Evolutionary conservation across 2,113 vertebrate genomes (phyloP), one percentile per base, ranked within the genome.

Genomic region (Melanerpes formicivorus): DNA sequence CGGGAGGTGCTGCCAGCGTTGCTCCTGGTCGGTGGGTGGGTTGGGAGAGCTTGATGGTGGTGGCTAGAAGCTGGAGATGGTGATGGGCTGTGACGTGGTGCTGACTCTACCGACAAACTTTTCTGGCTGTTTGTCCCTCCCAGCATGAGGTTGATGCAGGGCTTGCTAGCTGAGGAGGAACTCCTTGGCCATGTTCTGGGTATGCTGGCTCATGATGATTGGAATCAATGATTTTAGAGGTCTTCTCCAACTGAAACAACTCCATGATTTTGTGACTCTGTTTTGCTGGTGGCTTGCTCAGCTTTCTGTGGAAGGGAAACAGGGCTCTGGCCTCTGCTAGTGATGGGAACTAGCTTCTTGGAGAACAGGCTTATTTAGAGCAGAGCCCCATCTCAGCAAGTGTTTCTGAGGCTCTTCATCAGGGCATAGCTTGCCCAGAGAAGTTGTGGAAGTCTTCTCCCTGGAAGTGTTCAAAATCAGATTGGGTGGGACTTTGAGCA

Each of bases 81-180:
- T 2, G 22, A 2, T 34, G n/a, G 48, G 3, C 15, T 19, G 18
- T 16, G n/a, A 44, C 7, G n/a, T 1, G 2, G 42, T 1, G 37
- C 11, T 74, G 12, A 1, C 11, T 26, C 30, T 18, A 8, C 15
- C 42, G 10, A 26, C 1, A 6, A 0, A 5, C 4, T 21, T 4
- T 10, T 34, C 2, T 9, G 22, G n/a, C 18, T 3, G 42, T 4
- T 50, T 11, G 29, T 52, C 2, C 11, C 5, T 25, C n/a, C 2
- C 7, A 19, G n/a, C 0, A 8, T 14, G 55, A 27, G 54, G 25
- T 2, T 2, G 8, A 13, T 0, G 6, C 3, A 0, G 1, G 6
- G 79, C 12, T 32, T 0, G 27, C 6, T 32, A 48, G 0, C 2
- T 9, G 67, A 17, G 40, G 6, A 44, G 30, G 6, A 5, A 16